Evolutionary conservation across 2,888 invertebrate species (phyloP), one percentile per base, ranked within the genome.

Genomic region (Himalopsyche japonica): DNA sequence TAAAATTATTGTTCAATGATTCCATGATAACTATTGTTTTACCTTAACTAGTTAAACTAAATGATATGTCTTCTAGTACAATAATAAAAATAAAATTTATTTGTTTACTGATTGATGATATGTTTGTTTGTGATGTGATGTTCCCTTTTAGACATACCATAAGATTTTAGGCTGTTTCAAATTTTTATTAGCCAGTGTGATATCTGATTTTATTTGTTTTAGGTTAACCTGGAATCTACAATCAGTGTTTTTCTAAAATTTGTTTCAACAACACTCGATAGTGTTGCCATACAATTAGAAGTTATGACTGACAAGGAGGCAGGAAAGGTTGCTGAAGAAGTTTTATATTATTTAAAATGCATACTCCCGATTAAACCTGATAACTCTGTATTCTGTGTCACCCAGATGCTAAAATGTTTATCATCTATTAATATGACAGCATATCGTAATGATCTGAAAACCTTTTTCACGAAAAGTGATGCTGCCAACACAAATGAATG

Each of bases 211-310:
- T 87, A 83, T 87, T 43, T 78, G 83, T 88, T 92, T 80, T 91
- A 96, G 96, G 95, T 95, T 88, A 96, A 96, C 77, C 92, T 98
- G 88, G 96, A 97, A 88, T 93, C 94, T 48, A 94, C 95, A 88
- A 94, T 95, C 48, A 96, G 96, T 87, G 95, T 96, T 89, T 96
- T 98, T 89, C 90, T 95, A 80, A 93, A 93, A 43, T 92, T 96
- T 85, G 90, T 97, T 81, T 92, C 93, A 84, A 93, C 94, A 8
- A 92, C 94, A 0, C 91, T 97, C 8, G 92, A 94, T 86, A 93
- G 94, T 6, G 89, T 97, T 32, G 94, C 95, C 0, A 94, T 95
- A 85, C 93, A 96, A 77, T 89, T 96, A 85, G 95, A 96, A 90
- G 90, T 96, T 47, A 93, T 94, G 1, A 94, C 94, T 0, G 92